Conservation (phyloP, 64 coral and sea anemone species). For the Anthopleura sola region DNA sequence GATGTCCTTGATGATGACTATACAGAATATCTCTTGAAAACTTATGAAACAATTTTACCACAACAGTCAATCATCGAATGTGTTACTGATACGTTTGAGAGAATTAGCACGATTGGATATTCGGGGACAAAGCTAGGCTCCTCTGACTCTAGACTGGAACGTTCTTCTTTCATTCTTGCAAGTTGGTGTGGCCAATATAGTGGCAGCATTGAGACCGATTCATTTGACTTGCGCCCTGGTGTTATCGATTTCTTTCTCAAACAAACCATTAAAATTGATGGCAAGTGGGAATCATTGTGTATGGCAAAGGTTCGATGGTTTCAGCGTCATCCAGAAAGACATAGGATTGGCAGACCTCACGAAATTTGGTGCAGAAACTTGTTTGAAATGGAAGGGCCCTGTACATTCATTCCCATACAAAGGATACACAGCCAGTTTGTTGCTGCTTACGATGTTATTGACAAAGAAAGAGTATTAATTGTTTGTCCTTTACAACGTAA, state of each 20-base stretch:
- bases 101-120: constrained; percentile 20
- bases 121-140: constrained; percentile 24
- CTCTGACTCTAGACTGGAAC: constrained; percentile 17
- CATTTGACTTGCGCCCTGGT: constrained; percentile 43
- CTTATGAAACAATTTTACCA: constrained; percentile 4
- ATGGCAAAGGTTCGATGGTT: constrained; percentile 66
- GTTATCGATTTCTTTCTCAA: constrained; percentile 60
- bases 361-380: constrained; percentile 46
- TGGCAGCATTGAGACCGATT: constrained; percentile 18
- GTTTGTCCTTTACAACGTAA: constrained; percentile 36
- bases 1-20: constrained; percentile 3
- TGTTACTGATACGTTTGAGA: constrained; percentile 6
- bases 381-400: constrained; percentile 25
- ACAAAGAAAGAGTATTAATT: constrained; percentile 24
- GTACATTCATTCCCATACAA: constrained; percentile 42
- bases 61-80: not conserved
- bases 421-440: constrained; percentile 28
- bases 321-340: constrained; percentile 51
- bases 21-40: constrained; percentile 1
- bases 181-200: constrained; percentile 23
- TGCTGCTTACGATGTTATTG: constrained; percentile 15
- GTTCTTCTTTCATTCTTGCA: constrained; percentile 15
- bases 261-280: constrained; percentile 40
- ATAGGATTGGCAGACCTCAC: constrained; percentile 21
- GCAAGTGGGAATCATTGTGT: constrained; percentile 26